Evolutionary conservation across 1,140 invertebrate species (phyloP).

Genomic region (Ruditapes philippinarum): DNA sequence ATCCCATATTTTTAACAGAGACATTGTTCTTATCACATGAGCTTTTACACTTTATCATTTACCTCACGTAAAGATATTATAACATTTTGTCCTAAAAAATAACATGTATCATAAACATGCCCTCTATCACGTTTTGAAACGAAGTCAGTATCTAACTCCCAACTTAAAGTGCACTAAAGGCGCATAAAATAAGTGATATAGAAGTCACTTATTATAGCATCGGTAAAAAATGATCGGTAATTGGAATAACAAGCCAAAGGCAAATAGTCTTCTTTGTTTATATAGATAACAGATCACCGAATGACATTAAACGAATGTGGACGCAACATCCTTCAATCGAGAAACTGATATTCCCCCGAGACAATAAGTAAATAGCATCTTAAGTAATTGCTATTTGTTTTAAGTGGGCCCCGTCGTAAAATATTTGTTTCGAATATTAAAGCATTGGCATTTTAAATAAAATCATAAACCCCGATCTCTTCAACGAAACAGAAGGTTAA

Average conservation of each 20-base stretch:
- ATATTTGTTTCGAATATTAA: slow-evolving; percentile 14
- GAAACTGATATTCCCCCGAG: background rate
- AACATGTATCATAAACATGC: too few species aligned
- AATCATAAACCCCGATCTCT: background rate
- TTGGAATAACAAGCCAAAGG: background rate
- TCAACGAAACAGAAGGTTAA: background rate
- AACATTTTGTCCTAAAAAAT: too few species aligned
- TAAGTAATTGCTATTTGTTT: slow-evolving; percentile 8
- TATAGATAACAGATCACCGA: background rate
- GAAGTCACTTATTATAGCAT: too few species aligned
- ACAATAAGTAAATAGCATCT: background rate
- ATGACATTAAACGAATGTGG: background rate
- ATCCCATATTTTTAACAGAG: too few species aligned
- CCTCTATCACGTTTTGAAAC: too few species aligned
- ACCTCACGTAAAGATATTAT: too few species aligned
- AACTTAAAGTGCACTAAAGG: too few species aligned
- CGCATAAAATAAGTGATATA: too few species aligned
- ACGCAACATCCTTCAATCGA: background rate
- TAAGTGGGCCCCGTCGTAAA: background rate
- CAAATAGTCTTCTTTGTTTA: background rate
- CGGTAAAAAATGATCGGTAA: too few species aligned
- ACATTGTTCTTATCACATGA: too few species aligned
- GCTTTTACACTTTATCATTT: too few species aligned
- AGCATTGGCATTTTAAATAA: background rate
- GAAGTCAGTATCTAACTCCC: too few species aligned